Evolutionary conservation across 2,113 vertebrate genomes (phyloP), one percentile per base, ranked within the genome.

Genomic region (Acanthochromis polyacanthus): DNA sequence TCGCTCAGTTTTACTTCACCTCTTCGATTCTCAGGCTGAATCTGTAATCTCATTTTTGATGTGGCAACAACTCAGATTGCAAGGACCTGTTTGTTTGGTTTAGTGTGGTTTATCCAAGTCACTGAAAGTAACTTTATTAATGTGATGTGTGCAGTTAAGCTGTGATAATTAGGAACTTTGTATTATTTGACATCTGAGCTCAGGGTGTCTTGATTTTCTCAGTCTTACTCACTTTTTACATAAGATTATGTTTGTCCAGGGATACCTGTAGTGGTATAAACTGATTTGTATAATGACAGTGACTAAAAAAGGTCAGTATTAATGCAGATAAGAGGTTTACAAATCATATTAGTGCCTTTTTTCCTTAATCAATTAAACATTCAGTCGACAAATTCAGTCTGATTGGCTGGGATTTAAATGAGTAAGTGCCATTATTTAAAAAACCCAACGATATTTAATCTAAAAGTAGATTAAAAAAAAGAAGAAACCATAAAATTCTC

Each of bases 1-100:
- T 66, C 65, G 56, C 17, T 63, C 38, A 40, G 61, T 53, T 83
- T 76, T 45, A 71, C 22, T 63, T 81, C 61, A 60, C 20, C 14
- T 69, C 59, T 72, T 56, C 23, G 64, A 76, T 58, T n/a, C n/a
- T n/a, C n/a, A n/a, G 58, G 58, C 23, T 25, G 16, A 80, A 80
- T 62, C 10, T 74, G 32, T 61, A 53, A 57, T 64, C 32, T 72
- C 0, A 11, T 19, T 55, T 71, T 58, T 81, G 58, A 68, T 65
- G 64, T 48, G 57, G 30, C 59, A n/a, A 30, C 22, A 63, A 55
- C 56, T 36, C 32, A 36, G 1, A 8, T 10, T 36, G 6, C 32
- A 8, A 10, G 32, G 32, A 36, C 32, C 7, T 36, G 32, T 36
- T 36, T 36, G 17, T 68, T 23, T 45, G 11, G 16, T 9, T 63